Evolutionary conservation across 2,797 vertebrate genomes (phyloP), one percentile per base, ranked within the genome.

Genomic region (Notoglanidium macrostoma): DNA sequence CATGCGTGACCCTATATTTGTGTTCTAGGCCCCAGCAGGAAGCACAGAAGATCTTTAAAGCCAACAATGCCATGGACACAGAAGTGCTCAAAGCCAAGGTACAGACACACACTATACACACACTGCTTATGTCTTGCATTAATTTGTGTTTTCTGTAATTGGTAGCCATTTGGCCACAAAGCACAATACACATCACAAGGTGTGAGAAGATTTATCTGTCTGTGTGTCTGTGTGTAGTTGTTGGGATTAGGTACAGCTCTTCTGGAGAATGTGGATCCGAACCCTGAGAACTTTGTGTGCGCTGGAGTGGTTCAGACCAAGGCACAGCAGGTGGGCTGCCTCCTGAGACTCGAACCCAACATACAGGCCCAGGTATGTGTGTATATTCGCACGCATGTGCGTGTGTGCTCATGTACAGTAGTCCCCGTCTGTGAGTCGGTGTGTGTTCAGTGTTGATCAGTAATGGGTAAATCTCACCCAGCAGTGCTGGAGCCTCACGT

Each of bases 21-120:
- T 32, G 86, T 88, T 44, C 32, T 90, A 98, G 97, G 88, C 97
- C 97, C 82, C 96, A 97, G 85, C 97, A 98, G 93, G 97, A 98
- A 94, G 96, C 97, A 74, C 97, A 98, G 91, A 98, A 97, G 92
- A 98, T 98, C 86, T 98, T 98, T 92, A 98, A 98, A 92, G 97
- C 97, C 85, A 97, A 94, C 91, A 95, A 98, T 86, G 93, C 95
- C 84, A 98, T 98, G 97, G 97, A 98, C 86, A 95, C 96, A 0
- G 97, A 98, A 90, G 96, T 98, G 54, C 96, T 97, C 0, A 98
- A 98, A 92, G 97, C 97, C 44, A 98, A 98, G 96, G 97, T 98
- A 91, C 15, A 35, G 63, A 74, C 72, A n/a, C 46, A n/a, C 21
- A 12, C 73, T n/a, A 77, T 15, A 19, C 73, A 15, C 23, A n/a